Base-by-base conservation (phyloP, 2,113 vertebrate genomes). In the Nerophis ophidion region DNA sequence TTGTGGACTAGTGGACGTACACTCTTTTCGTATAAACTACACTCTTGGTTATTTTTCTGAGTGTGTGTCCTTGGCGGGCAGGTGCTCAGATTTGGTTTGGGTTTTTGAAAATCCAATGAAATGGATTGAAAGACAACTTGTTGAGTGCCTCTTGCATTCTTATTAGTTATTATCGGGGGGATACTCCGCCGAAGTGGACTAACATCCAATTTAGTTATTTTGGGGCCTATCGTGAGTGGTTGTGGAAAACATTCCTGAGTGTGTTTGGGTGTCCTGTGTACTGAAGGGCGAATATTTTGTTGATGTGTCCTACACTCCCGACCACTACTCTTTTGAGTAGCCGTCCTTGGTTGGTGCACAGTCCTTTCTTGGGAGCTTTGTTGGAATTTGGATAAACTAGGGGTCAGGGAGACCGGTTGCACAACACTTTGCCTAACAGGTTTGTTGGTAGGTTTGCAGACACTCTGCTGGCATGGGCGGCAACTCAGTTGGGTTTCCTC, bases 151-250 rank as follows among this genome's bases (percentile, higher is more conserved):
- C 10, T 44, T 17, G n/a, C 16, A 56, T 56, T 56, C 38, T 56
- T 56, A 16, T 56, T 13, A 16, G 3, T 26, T 26, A 42, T 42
- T 12, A n/a, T 10, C 19, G 38, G 10, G 6, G 38, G 54, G 16
- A 16, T 16, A 19, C 13, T 56, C 10, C 40, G 36, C 38, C 19
- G 36, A 11, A 42, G 40, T n/a, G 38, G 4, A 17, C n/a, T 42
- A 42, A 44, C 38, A 56, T 56, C 54, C 54, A 56, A 38, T 56
- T 56, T 56, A 16, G 54, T 56, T 19, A 56, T 42, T 56, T 56
- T 42, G 6, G 54, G 54, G 16, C n/a, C 16, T 7, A 56, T 56
- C 10, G 16, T 12, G 16, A 42, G 42, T 36, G 54, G 35, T 40
- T 42, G 38, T 19, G n/a, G 16, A 38, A 16, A 19, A 13, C 10